Evolutionary conservation across 2,888 invertebrate genomes (phyloP), one percentile per base, ranked within the genome.

Genomic region (Aphrophora alni): DNA sequence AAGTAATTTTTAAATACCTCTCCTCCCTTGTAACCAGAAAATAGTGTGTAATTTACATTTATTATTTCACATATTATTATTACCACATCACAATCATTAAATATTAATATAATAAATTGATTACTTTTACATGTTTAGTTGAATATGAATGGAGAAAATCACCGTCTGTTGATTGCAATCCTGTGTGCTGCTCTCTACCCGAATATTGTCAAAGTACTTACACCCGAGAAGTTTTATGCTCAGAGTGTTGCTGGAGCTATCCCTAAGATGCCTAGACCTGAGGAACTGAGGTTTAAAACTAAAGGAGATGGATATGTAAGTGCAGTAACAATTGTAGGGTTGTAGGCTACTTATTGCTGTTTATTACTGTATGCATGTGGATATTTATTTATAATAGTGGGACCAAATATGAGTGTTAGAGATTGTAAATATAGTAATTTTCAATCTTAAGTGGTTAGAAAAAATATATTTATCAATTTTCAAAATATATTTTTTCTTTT

Each of bases 131-230:
- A 84, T 80, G 90, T 91, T 81, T 89, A 94, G 90, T 89, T 95
- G 38, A 95, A 95, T 86, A 89, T 89, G 10, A 94, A 96, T 85
- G 93, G 94, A 2, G 93, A 93, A 5, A 95, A 95, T 85, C 91
- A 92, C 82, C 91, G 92, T 80, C 88, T 96, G n/a, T 87, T 96
- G 25, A 91, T 94, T 76, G 97, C 97, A 0, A 93, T 98, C 28
- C 89, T 99, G 70, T 96, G 96, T 87, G 97, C 97, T 0, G 97
- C 98, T 0, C 90, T 97, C 25, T 98, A 98, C 88, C 98, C 98
- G 0, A 97, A 97, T 87, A 92, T 99, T 38, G 95, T 96, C 0
- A 94, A 95, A 89, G 93, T 95, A 8, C 89, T 95, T 75, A 95
- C 94, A 0, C 95, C 95, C 0, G 94, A 94, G 85, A 94, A 95